phyloP scores from a whole-genome alignment of 2,113 vertebrate genomes.

The Nerophis ophidion region DNA sequence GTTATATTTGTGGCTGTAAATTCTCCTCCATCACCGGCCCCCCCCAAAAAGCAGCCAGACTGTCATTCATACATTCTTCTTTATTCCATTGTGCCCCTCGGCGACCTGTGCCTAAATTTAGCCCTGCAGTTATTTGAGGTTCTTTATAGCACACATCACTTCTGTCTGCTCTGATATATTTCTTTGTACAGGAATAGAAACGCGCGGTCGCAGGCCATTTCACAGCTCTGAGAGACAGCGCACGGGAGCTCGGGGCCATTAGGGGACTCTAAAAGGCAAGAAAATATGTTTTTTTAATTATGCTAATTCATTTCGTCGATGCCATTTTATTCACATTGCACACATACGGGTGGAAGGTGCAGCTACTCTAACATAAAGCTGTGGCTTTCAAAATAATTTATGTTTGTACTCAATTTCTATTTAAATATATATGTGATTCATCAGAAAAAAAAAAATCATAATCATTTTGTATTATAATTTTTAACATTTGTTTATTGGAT shows the following conservation, averaged over 20 bases:
- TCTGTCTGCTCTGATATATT: slow-evolving; percentile 48
- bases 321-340: too few relatives aligned
- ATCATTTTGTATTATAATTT: too few relatives aligned
- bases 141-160: slow-evolving; percentile 48
- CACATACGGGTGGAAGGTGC: too few relatives aligned
- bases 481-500: too few relatives aligned
- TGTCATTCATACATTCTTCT: slow-evolving; percentile 26
- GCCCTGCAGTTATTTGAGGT: slow-evolving; percentile 47
- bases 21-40: not conserved
- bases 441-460: too few relatives aligned
- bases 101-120: slow-evolving; percentile 40
- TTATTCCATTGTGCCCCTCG: slow-evolving; percentile 11
- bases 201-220: slow-evolving; percentile 9
- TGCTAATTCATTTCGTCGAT: not conserved
- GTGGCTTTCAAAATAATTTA: too few relatives aligned
- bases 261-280: not conserved
- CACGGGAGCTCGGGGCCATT: not conserved
- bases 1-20: slow-evolving; percentile 29
- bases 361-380: too few relatives aligned
- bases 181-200: slow-evolving; percentile 57
- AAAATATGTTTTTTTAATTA: not conserved
- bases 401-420: too few relatives aligned
- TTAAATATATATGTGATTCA: too few relatives aligned
- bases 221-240: not conserved
- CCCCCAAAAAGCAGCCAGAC: not conserved